Evolutionary conservation across 1,140 invertebrate species (phyloP), one percentile per base, ranked within the genome.

Genomic region (Drosophila nannoptera): DNA sequence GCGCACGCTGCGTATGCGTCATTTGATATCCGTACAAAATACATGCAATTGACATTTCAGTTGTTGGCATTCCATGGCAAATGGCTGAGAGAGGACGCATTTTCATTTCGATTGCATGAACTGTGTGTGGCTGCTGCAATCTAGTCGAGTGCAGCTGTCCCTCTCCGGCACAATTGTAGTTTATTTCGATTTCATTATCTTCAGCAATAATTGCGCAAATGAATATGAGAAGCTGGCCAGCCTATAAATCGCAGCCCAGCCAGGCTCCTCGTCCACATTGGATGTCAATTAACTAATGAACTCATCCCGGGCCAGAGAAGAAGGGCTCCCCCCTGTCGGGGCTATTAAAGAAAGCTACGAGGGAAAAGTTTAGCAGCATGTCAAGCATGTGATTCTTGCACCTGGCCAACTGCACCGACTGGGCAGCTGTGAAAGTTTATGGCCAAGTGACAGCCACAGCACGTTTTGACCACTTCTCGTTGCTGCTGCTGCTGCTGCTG

Each of bases 371-470:
- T 29, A 29, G 33, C 14, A 31, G 9, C 29, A 33, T 56, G 36
- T 64, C 54, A 45, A 50, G 43, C 67, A 71, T 78, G 71, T 43
- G 52, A 66, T 67, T 83, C 72, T 78, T 83, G 71, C 78, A 83
- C 78, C 78, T 83, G 63, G 49, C 66, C 64, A 64, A 45, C 35
- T 55, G 54, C 58, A 22, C 31, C 22, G 3, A 77, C 48, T 65
- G 56, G 22, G 14, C 8, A 62, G 29, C 66, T 62, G 65, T 55
- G 59, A 49, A 82, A 82, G 36, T 82, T 82, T 75, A 14, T 53
- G 60, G 56, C 63, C 71, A 78, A 75, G 65, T 58, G 61, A 69
- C 67, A 69, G 60, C 60, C 33, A 56, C 60, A 56, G 45, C 45
- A 56, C 52, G 49, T 58, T 65, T 45, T 64, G 53, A 69, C 32